Evolutionary conservation across 1,140 invertebrate species (phyloP).

Genomic region (Magallana angulata): DNA sequence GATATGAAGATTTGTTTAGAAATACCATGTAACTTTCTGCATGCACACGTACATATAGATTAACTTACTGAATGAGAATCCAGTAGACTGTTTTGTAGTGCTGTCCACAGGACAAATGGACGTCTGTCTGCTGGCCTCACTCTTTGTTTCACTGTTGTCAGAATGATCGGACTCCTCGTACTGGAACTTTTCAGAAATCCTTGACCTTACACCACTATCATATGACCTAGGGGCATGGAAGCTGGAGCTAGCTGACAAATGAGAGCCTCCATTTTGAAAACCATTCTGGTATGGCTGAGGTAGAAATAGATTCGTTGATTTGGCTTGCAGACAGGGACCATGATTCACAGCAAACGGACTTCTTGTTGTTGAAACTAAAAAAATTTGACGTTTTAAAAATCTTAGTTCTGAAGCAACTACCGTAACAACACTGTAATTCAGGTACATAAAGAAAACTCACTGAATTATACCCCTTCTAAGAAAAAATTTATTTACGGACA

Average conservation of each 20-base stretch:
- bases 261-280: not conserved
- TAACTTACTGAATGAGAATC: not conserved
- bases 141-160: not conserved
- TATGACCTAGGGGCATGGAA: not conserved
- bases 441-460: too few species aligned
- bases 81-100: constrained; percentile 25
- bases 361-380: not conserved
- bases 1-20: too few species aligned
- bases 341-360: not conserved
- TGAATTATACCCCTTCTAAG: too few species aligned
- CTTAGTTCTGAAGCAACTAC: too few species aligned
- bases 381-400: not conserved
- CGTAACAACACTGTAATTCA: too few species aligned
- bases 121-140: not conserved
- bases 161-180: not conserved
- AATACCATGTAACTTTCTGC: too few species aligned
- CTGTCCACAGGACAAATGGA: constrained; percentile 44
- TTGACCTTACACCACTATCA: not conserved
- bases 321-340: not conserved
- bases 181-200: not conserved
- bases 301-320: not conserved
- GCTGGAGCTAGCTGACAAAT: not conserved
- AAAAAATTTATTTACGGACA: too few species aligned
- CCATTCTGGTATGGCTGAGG: not conserved
- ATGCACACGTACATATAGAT: too few species aligned